Evolutionary conservation across 92 coral and sea anemone species (phyloP), one percentile per base, ranked within the genome.

Genomic region (Siderastrea siderea): DNA sequence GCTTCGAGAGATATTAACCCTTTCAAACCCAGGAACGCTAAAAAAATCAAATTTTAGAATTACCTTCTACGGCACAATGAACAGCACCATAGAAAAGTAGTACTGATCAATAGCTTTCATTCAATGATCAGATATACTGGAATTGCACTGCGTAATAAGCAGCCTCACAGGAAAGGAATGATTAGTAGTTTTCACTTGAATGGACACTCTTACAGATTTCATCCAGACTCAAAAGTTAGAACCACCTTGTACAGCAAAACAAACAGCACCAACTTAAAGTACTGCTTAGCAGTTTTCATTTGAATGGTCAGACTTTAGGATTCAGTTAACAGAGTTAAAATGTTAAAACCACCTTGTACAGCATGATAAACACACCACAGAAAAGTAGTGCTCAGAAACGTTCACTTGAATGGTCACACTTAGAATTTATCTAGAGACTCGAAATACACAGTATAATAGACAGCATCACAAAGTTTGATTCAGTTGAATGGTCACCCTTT

Each of bases 291-390:
- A 65, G 69, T 19, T 65, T 65, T 65, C 69, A 67, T 47, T 47
- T 71, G 17, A 52, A n/a, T 49, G 52, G 17, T 7, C 76, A 71
- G 3, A 14, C 76, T 11, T 6, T 43, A n/a, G 26, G 49, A 68
- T 38, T 26, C 38, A 26, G n/a, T n/a, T n/a, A n/a, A n/a, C n/a
- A n/a, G 38, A 26, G 38, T 26, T 26, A 26, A 61, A 61, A 14
- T 13, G 26, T 61, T 61, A 61, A 10, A 65, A 6, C 69, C 69
- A 0, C 45, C 45, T 65, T 69, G 49, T 4, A n/a, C 6, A n/a
- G 69, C 69, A 17, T 65, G 10, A 65, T 65, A 65, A 65, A 17
- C 44, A 65, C 69, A 65, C 69, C 69, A 65, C 69, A 65, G 69
- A 38, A 64, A 64, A 16, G 69, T 15, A 16, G 26, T 64, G 6